Evolutionary conservation across 2,113 vertebrate species (phyloP).

Genomic region (Eolophus roseicapilla): DNA sequence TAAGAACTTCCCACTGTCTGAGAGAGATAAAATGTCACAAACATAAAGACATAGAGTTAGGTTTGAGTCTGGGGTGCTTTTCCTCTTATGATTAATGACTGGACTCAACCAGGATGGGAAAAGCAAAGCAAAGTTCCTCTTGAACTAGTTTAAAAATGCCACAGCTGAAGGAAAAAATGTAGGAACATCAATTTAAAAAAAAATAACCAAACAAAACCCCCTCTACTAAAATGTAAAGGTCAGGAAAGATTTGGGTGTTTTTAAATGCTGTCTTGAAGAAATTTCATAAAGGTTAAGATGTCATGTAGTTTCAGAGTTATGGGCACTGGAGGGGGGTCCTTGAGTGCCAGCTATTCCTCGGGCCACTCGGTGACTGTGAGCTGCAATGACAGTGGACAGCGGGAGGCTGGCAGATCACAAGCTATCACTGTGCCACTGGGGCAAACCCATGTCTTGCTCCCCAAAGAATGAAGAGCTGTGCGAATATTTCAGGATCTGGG

Average conservation of each 20-base stretch:
- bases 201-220: constrained; percentile 65
- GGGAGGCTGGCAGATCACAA: constrained; percentile 74
- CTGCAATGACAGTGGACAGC: constrained; percentile 79
- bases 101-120: constrained; percentile 71
- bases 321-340: constrained; percentile 70
- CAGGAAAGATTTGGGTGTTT: constrained; percentile 87
- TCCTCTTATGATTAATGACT: constrained; percentile 80
- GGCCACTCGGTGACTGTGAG: constrained; percentile 81
- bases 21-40: constrained; percentile 78
- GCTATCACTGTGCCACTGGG: constrained; percentile 71
- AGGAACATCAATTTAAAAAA: constrained; percentile 80
- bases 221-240: constrained; percentile 82
- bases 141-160: constrained; percentile 83
- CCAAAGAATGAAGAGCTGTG: constrained; percentile 20
- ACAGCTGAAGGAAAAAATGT: constrained; percentile 70
- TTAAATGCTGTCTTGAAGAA: constrained; percentile 86
- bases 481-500: constrained; percentile 34
- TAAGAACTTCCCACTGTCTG: constrained; percentile 59
- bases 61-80: constrained; percentile 67
- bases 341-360: constrained; percentile 73
- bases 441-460: constrained; percentile 43
- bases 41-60: constrained; percentile 75
- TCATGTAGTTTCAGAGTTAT: constrained; percentile 83
- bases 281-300: constrained; percentile 87
- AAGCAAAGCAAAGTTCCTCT: constrained; percentile 74